Percentiles rank a stretch among this genome's conserved stretches.
These are phyloP conservation scores for Tachina lurida DNA, from an alignment of 2,888 invertebrate genomes.

Conservation along the genomic window DNA sequence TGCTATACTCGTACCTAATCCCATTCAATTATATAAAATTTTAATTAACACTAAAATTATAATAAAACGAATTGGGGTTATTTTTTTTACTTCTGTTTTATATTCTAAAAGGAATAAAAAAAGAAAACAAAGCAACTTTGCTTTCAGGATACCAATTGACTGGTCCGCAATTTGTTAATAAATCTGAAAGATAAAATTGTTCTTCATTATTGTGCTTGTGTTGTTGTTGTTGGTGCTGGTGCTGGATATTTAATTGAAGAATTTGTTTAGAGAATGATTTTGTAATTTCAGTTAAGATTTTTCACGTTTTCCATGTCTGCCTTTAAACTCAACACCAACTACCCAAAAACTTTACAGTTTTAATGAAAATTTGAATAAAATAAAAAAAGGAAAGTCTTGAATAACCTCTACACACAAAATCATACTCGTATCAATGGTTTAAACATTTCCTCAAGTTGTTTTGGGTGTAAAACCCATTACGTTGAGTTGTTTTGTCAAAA, in stretches of 20 bases:
- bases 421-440: constrained; percentile 29
- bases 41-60: constrained; percentile 58
- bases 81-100: constrained; percentile 10
- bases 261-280: constrained; percentile 41
- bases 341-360: constrained; percentile 54
- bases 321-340: constrained; percentile 32
- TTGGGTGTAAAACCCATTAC: constrained; percentile 45
- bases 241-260: constrained; percentile 48
- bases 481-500: constrained; percentile 66
- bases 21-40: constrained; percentile 44
- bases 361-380: constrained; percentile 45
- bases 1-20: neutral
- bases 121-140: neutral
- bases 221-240: constrained; percentile 8
- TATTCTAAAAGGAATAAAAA: constrained; percentile 9
- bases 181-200: constrained; percentile 17
- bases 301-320: constrained; percentile 33
- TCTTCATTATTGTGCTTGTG: constrained; percentile 1
- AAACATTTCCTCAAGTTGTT: constrained; percentile 49
- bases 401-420: constrained; percentile 25
- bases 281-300: constrained; percentile 30
- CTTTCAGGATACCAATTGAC: constrained; percentile 28
- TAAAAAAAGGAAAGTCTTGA: constrained; percentile 15
- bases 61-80: constrained; percentile 36
- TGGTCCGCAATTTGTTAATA: constrained; percentile 26